A percentile compares a stretch with the other conserved stretches of the same genome.
These are phyloP conservation scores for Orchesellides sinensis DNA, from an alignment of 2,888 invertebrate genomes.

Conservation along the genomic window DNA sequence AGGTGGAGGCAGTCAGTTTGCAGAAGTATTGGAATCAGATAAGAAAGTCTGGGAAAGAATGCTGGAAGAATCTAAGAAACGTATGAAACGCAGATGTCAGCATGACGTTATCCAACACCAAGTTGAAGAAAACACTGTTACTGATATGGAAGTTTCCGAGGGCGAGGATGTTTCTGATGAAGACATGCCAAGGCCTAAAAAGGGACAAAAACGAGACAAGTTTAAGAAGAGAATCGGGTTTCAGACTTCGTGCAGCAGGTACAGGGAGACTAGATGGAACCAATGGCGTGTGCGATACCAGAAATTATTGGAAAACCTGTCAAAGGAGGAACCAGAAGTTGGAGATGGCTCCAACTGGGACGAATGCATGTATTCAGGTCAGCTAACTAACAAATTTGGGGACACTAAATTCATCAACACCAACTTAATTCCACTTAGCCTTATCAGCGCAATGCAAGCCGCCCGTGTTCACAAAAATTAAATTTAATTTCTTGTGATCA, in stretches of 20 bases:
- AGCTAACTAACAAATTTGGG: slow-evolving; percentile 47
- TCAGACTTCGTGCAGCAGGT: slow-evolving; percentile 19
- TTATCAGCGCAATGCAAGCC: slow-evolving; percentile 56
- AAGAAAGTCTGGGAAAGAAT: slow-evolving; percentile 19
- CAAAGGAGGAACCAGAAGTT: slow-evolving; percentile 1
- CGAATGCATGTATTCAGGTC: slow-evolving; percentile 38
- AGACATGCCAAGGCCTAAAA: not conserved
- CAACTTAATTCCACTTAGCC: slow-evolving; percentile 54
- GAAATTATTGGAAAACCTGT: slow-evolving; percentile 28
- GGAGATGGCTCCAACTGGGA: slow-evolving; percentile 3
- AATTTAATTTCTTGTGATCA: not conserved
- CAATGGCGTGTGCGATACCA: slow-evolving; percentile 44
- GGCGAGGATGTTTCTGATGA: slow-evolving; percentile 28
- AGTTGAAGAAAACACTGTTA: slow-evolving; percentile 27
- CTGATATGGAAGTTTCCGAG: slow-evolving; percentile 1
- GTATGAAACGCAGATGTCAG: slow-evolving; percentile 19
- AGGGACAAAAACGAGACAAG: slow-evolving; percentile 4
- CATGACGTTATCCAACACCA: not conserved
- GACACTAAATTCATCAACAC: slow-evolving; percentile 53
- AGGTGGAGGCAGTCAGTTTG: slow-evolving; percentile 9
- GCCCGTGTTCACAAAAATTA: slow-evolving; percentile 43
- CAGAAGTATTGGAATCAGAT: not conserved
- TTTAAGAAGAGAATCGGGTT: slow-evolving; percentile 15
- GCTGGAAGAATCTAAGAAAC: slow-evolving; percentile 33
- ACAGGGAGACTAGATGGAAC: slow-evolving; percentile 54